Base-by-base conservation (phyloP, 2,888 invertebrate species). In the Endotricha flammealis region DNA sequence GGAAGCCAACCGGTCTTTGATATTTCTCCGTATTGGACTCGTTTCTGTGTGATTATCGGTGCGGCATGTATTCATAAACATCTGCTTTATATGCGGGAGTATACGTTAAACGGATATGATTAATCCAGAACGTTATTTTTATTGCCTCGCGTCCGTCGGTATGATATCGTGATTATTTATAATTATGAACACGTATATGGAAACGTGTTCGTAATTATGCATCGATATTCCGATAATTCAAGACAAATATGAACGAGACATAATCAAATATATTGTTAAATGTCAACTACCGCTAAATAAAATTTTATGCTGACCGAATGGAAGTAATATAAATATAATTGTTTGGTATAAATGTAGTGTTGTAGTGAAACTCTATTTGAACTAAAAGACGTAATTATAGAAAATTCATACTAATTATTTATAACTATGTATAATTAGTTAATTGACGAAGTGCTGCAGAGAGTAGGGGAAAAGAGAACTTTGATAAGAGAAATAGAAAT, bases 1-100 rank as follows among this genome's bases (percentile, higher is more conserved):
- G 64, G 56, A 58, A 46, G 53, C 64, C 66, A 75, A 71, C 72
- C 71, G 70, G 76, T 68, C 61, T 69, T 67, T 45, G 44, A 48
- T 70, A 80, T 79, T 74, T 71, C 65, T 73, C 54, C 63, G 57
- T 65, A 65, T 72, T 75, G 62, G 65, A 72, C 63, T 72, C n/a
- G n/a, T 20, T 61, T 70, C 54, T 56, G 54, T 64, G 63, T 68
- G 66, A 76, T 78, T 74, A 66, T 57, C 53, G 66, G 62, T 72
- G 69, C 67, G 64, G 67, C 64, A 55, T 62, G 61, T 70, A 72
- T 69, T 72, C 67, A 72, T 60, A 67, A 61, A 71, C 72, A 75
- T 68, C 70, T 74, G 71, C 62, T 68, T 66, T 57, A 54, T 50
- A 62, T 62, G 63, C 64, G 57, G 64, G 60, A 63, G 63, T 64